These are phyloP conservation scores for Pterostichus madidus DNA, from an alignment of 2,888 invertebrate genomes.

Conservation along the genomic window DNA sequence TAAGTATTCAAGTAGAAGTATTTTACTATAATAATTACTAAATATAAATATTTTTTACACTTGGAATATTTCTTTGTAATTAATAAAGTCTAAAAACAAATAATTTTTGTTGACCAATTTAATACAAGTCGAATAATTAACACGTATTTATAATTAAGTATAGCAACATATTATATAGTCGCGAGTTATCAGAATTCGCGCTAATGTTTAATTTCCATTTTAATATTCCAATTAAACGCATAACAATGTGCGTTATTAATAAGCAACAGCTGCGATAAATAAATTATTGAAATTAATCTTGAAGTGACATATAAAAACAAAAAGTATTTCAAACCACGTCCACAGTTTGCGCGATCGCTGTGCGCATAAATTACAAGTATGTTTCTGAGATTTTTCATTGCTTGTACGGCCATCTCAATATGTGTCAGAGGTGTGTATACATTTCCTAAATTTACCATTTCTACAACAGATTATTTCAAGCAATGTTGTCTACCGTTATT, in stretches of 20 bases:
- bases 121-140: too few relatives aligned
- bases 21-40: too few relatives aligned
- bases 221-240: slow-evolving; percentile 18
- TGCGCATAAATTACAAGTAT: slow-evolving; percentile 22
- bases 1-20: too few relatives aligned
- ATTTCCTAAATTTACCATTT: not conserved
- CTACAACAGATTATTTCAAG: too few relatives aligned
- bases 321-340: slow-evolving; percentile 30
- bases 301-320: slow-evolving; percentile 32
- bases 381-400: slow-evolving; percentile 31
- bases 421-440: slow-evolving; percentile 16
- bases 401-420: not conserved
- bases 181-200: slow-evolving; percentile 16
- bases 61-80: too few relatives aligned
- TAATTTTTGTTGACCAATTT: too few relatives aligned
- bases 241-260: slow-evolving; percentile 17
- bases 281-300: slow-evolving; percentile 29
- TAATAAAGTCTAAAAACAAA: too few relatives aligned
- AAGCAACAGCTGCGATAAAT: slow-evolving; percentile 8
- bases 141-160: too few relatives aligned
- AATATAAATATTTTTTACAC: too few relatives aligned
- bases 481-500: too few relatives aligned
- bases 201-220: slow-evolving; percentile 12
- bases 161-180: too few relatives aligned
- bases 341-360: slow-evolving; percentile 18